Base-by-base conservation (phyloP, 1,140 invertebrate species). In the Schmidtea mediterranea region DNA sequence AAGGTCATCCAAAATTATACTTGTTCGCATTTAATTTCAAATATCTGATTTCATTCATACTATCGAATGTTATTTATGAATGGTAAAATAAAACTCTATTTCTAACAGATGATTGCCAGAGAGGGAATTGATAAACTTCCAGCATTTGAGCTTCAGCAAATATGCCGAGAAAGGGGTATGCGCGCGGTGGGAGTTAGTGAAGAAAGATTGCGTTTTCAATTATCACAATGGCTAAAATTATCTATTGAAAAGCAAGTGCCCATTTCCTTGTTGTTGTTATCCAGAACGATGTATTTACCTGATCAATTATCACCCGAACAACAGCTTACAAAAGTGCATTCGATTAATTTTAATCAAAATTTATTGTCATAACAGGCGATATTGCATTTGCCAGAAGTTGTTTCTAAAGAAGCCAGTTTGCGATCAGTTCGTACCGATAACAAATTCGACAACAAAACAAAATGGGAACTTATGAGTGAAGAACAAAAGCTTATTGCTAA, bases 121-220 rank as follows among this genome's bases (percentile, higher is more conserved):
- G 92, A 98, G 71, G 89, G 92, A 18, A 73, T 97, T 6, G 79
- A 87, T 51, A 76, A 74, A 32, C 66, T 98, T 52, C 82, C 76
- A 41, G 71, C 80, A n/a, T 67, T 70, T 39, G 92, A 98, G 68
- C 67, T 97, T 10, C 90, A 98, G 62, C 74, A 78, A 56, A 86
- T 87, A 0, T 92, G 83, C 59, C 72, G 82, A 57, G 75, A 83
- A 0, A 69, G 92, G 51, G 92, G 87, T 1, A 99, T 99, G 92
- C 71, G 90, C 54, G 82, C 89, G 1, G 77, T 92, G 58, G 92
- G 92, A 54, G 71, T 98, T 43, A 77, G 83, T 2, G 82, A 90
- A 61, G 76, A 79, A 50, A 71, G 80, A 41, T 69, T 99, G 26
- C 71, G 73, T 24, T 73, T 75, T 36, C 90, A 98, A 60, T 62